Conservation (phyloP, 2,888 invertebrate species). For the Achlya flavicornis region DNA sequence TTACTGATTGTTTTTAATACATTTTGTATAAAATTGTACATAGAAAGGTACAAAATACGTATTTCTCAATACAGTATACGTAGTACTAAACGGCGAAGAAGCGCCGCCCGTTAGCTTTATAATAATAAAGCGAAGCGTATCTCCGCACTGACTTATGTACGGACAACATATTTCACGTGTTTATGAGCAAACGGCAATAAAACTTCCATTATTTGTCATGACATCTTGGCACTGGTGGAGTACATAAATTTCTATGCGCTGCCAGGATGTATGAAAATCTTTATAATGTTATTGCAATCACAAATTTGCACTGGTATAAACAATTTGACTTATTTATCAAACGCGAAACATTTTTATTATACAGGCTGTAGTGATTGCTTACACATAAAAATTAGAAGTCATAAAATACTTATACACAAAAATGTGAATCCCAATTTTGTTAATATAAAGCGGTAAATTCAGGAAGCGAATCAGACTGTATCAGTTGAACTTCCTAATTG, state of each 20-base stretch:
- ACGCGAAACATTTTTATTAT: not conserved
- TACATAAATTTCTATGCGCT: constrained; percentile 11
- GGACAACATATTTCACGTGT: constrained; percentile 47
- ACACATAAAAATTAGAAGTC: too few relatives aligned
- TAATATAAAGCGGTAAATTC: not conserved
- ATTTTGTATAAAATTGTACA: too few relatives aligned
- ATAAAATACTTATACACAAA: too few relatives aligned
- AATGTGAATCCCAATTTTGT: not conserved
- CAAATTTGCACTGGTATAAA: constrained; percentile 2
- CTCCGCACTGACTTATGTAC: constrained; percentile 18
- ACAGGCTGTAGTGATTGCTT: too few relatives aligned
- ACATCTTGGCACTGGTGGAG: constrained; percentile 53
- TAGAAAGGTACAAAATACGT: not conserved
- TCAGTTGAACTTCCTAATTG: not conserved
- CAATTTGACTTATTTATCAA: not conserved
- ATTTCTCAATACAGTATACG: not conserved
- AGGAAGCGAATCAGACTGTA: not conserved
- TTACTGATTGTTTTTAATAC: too few relatives aligned
- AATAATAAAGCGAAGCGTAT: constrained; percentile 14
- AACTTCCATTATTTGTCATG: constrained; percentile 56
- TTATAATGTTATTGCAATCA: constrained; percentile 5
- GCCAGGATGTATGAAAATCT: not conserved
- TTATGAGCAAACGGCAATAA: constrained; percentile 52
- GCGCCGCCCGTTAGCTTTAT: not conserved
- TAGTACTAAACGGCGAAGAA: not conserved